A percentile compares a stretch with the other conserved stretches of the same genome.
phyloP scores from a whole-genome alignment of 2,888 invertebrate genomes.

The Tenthredo notha region DNA sequence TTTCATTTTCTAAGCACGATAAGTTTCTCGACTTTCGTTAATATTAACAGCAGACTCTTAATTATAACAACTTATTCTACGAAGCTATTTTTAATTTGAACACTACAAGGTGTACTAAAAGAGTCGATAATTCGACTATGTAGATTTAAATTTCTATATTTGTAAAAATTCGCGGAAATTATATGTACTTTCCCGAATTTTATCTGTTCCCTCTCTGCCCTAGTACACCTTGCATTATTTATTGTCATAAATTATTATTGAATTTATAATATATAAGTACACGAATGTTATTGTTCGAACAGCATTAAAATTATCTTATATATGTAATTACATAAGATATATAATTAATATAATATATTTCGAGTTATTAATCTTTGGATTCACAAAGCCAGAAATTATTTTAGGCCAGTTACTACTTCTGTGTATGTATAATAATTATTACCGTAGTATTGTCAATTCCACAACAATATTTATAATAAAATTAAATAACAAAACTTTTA shows the following conservation, averaged over 20 bases:
- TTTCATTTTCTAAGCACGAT: not conserved
- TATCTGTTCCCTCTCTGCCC: not conserved
- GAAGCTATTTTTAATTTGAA: constrained; percentile 47
- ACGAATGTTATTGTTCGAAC: constrained; percentile 78
- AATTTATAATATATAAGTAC: constrained; percentile 72
- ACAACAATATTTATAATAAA: constrained; percentile 46
- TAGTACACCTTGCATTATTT: constrained; percentile 61
- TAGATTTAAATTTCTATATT: not conserved
- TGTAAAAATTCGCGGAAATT: constrained; percentile 26
- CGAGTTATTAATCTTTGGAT: constrained; percentile 59
- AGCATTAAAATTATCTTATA: constrained; percentile 77
- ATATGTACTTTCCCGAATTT: constrained; percentile 3
- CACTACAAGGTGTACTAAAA: constrained; percentile 52
- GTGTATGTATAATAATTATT: constrained; percentile 51
- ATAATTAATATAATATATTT: constrained; percentile 59
- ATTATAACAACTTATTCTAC: constrained; percentile 41
- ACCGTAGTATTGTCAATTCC: constrained; percentile 57
- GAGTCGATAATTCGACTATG: not conserved
- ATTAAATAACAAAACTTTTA: constrained; percentile 43
- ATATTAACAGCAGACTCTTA: constrained; percentile 38
- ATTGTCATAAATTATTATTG: constrained; percentile 72
- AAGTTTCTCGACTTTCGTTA: not conserved
- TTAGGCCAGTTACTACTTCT: constrained; percentile 77
- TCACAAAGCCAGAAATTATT: constrained; percentile 67
- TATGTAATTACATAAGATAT: constrained; percentile 59